Evolutionary conservation across 2,888 invertebrate genomes (phyloP), one percentile per base, ranked within the genome.

Genomic region (Aphodius granarius): DNA sequence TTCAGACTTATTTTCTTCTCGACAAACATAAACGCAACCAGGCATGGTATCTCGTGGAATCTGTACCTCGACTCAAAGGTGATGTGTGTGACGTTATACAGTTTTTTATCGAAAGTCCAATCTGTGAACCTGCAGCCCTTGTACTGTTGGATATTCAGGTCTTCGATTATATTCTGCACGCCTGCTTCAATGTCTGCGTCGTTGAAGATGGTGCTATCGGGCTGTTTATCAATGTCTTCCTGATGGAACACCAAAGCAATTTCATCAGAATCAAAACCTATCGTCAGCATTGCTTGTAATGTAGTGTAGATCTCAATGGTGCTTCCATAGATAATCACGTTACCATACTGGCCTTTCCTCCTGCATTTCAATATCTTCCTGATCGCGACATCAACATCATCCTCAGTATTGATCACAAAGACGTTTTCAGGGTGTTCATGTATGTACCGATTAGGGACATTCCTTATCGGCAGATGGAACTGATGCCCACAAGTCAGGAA

Each of bases 341-440:
- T 21, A n/a, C 68, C 68, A 9, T 18, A 15, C 19, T n/a, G 2
- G 6, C 68, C 68, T 21, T 21, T 68, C n/a, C 88, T 86, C 63
- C 79, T 76, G 79, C n/a, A 68, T 20, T n/a, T 20, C 20, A 72
- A 80, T 83, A 63, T 87, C 81, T 77, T 83, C 85, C 15, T 85
- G 17, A 89, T 79, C 16, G 89, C 87, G 71, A 79, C 85, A 18
- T 84, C 85, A 0, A 90, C 91, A 63, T 91, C 90, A 0, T 81
- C 75, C 13, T 88, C 85, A 64, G 88, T 86, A 82, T 92, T 91
- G n/a, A 92, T 82, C 2, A 89, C 86, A 78, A 91, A 90, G 18
- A 91, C 89, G 81, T 92, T 92, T 1, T 87, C 86, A 0, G 91
- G 91, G 76, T 86, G 78, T 1, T 86, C 83, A 9, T 66, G 16